A percentile compares a stretch with the other conserved stretches of the same genome.
These are phyloP conservation scores for Gonocerus acuteangulatus DNA, from an alignment of 2,888 invertebrate genomes.

Conservation along the genomic window DNA sequence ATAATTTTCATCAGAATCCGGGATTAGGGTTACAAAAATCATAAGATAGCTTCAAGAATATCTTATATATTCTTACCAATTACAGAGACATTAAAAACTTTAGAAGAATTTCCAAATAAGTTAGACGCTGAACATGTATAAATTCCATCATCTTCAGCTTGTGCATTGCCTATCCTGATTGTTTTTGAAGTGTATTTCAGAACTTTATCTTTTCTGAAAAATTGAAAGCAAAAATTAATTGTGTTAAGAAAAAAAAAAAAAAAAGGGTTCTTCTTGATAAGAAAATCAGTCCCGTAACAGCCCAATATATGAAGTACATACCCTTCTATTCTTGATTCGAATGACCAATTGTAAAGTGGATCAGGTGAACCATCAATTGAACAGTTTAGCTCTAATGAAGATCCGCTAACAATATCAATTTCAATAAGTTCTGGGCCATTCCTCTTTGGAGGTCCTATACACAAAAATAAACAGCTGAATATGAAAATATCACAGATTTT, in stretches of 20 bases:
- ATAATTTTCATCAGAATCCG: too few species aligned
- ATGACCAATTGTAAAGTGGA: slow-evolving; percentile 43
- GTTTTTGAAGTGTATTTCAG: slow-evolving; percentile 2
- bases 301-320: not conserved
- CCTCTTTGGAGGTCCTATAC: slow-evolving; percentile 44
- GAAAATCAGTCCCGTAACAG: too few species aligned
- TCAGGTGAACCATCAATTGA: slow-evolving; percentile 41
- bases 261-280: too few species aligned
- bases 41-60: not conserved
- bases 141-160: slow-evolving; percentile 41
- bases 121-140: slow-evolving; percentile 45
- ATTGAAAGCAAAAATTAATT: not conserved
- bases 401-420: slow-evolving; percentile 35
- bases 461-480: too few species aligned
- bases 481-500: too few species aligned
- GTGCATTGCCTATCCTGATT: slow-evolving; percentile 11
- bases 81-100: slow-evolving; percentile 47
- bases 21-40: too few species aligned
- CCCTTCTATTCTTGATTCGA: not conserved
- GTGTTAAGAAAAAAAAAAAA: too few species aligned
- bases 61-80: slow-evolving; percentile 50
- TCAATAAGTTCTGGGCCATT: slow-evolving; percentile 24
- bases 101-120: slow-evolving; percentile 40
- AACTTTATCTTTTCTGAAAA: slow-evolving; percentile 1
- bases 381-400: slow-evolving; percentile 34